These are phyloP conservation scores for Albula goreensis DNA, from an alignment of 2,113 vertebrate genomes.

Conservation along the genomic window DNA sequence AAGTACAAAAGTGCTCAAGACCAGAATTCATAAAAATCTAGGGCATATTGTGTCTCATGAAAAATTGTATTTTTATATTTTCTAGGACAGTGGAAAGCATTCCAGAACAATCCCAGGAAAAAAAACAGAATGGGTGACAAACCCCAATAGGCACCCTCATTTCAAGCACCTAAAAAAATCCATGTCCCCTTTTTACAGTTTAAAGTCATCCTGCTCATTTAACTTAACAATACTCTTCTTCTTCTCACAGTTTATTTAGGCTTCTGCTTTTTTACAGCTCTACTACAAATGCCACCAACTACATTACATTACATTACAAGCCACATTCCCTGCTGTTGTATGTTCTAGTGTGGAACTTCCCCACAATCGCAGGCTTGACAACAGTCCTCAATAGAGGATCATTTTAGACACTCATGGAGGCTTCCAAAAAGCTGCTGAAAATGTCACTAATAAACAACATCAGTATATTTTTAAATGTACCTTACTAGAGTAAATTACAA, in stretches of 20 bases:
- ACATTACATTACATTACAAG: no score
- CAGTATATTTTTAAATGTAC: neutral
- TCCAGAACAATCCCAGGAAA: no score
- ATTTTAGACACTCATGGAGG: neutral
- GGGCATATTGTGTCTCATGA: no score
- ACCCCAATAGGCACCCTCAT: neutral
- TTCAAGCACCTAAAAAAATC: neutral
- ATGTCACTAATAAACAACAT: neutral
- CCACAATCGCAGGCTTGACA: neutral
- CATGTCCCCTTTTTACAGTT: neutral
- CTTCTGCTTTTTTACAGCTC: neutral
- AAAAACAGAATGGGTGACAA: no score
- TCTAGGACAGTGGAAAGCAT: no score
- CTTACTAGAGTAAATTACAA: neutral
- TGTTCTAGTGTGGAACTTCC: no score
- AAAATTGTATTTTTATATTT: no score
- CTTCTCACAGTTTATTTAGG: neutral
- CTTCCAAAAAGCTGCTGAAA: neutral
- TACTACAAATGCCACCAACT: no score
- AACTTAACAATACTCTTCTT: neutral
- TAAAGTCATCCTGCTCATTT: neutral
- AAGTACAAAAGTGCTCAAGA: no score
- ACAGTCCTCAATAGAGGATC: neutral
- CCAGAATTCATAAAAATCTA: no score
- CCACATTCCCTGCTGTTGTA: neutral